Evolutionary conservation across 2,113 vertebrate genomes (phyloP).

Genomic region (Ciconia boyciana): DNA sequence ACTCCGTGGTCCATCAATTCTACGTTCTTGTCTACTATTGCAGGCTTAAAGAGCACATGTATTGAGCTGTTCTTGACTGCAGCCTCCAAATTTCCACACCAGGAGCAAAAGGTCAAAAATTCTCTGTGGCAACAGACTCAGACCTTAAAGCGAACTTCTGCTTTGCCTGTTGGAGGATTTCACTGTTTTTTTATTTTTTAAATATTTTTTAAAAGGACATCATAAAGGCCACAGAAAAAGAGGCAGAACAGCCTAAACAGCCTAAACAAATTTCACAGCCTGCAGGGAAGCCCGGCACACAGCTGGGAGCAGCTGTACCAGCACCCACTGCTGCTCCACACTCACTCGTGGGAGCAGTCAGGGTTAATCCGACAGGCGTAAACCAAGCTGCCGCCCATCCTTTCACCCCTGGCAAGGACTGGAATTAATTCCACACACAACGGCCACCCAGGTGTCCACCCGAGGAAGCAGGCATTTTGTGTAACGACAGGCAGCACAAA

Average conservation of each 20-base stretch:
- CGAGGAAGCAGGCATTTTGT: too few species aligned
- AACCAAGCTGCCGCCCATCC: background rate
- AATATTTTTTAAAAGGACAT: background rate
- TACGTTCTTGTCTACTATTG: rapidly evolving
- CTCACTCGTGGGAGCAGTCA: rapidly evolving
- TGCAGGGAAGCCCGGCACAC: rapidly evolving
- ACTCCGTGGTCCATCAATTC: too few species aligned
- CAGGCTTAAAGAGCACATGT: background rate
- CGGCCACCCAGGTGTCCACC: background rate
- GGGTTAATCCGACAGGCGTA: background rate
- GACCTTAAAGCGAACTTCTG: rapidly evolving
- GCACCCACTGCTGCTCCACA: background rate
- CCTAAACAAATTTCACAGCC: background rate
- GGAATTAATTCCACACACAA: background rate
- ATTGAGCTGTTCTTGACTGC: background rate
- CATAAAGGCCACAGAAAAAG: background rate
- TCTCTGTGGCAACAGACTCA: background rate
- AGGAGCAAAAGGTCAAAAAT: background rate
- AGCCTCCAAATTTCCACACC: rapidly evolving
- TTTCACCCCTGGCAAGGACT: too few species aligned
- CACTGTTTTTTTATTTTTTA: background rate
- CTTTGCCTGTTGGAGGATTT: background rate
- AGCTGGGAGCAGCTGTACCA: background rate
- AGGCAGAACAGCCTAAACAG: background rate
- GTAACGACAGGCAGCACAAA: background rate